Evolutionary conservation across 1,140 invertebrate species (phyloP), one percentile per base, ranked within the genome.

Genomic region (Bombus balteatus): DNA sequence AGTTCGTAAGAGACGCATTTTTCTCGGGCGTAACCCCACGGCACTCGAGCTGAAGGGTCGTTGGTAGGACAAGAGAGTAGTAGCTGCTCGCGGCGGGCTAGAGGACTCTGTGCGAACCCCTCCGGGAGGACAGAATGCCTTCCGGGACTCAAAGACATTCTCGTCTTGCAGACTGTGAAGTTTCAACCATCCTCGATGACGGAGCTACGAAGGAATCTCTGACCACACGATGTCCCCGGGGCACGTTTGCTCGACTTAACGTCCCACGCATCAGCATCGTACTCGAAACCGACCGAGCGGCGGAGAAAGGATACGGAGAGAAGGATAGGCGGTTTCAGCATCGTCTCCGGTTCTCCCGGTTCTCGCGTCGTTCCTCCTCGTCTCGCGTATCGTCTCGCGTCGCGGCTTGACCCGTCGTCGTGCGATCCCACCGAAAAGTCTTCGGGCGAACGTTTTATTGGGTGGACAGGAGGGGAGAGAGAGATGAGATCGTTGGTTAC

Each of bases 71-170:
- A 80, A 72, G 84, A 85, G 81, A 85, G 70, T 73, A 57, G 72
- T 47, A 78, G 81, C 68, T 84, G 74, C 65, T 73, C 73, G 83
- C 59, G 65, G 80, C 43, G 39, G 70, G 39, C 65, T 62, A 79
- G 81, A 83, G 79, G 80, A 78, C 57, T 57, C 47, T 71, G 81
- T 47, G 77, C 76, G 76, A 78, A 77, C 78, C 77, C 76, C 85
- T 79, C 47, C 65, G 78, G 78, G 72, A 76, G 86, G 39, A 65
- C 74, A 73, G 85, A 74, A 94, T 94, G 92, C 94, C 94, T 94
- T 91, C 86, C 91, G 88, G 91, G 90, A 94, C 92, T 94, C 94
- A 95, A 95, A 95, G 95, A 95, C 94, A 95, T 95, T 95, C 94
- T 94, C 92, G 91, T 93, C 94, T 95, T 93, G 91, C 90, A 90